Evolutionary conservation across 2,888 invertebrate genomes (phyloP), one percentile per base, ranked within the genome.

Genomic region (Therioaphis trifolii): DNA sequence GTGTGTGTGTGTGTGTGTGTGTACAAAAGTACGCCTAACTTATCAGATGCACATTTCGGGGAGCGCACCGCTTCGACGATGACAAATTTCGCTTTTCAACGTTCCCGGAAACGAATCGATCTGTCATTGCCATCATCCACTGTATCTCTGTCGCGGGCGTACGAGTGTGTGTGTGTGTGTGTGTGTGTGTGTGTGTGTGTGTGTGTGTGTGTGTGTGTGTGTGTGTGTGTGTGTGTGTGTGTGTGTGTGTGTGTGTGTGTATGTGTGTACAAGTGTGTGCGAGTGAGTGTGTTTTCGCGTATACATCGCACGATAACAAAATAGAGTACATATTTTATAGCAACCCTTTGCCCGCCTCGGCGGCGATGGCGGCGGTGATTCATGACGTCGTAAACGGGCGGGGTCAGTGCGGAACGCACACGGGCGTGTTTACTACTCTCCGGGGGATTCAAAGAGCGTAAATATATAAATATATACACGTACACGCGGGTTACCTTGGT

Each of bases 81-180:
- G 63, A 77, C 43, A 43, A 77, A 77, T 77, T 77, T 77, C 3
- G 29, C 9, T 77, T 21, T 77, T 66, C 46, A 2, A 27, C 15
- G 2, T 52, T 14, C 29, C 35, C 52, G 52, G 52, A 35, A 58
- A 43, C 61, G 15, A 75, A 75, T 40, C 76, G 76, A 46, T 63
- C 29, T 29, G 46, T 77, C 76, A 77, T 63, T 77, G 63, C 63
- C 43, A 46, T 35, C 7, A 27, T 11, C 4, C 29, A n/a, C 12
- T 21, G 12, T 7, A n/a, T n/a, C n/a, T n/a, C 24, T 9, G 24
- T 40, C 69, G n/a, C n/a, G n/a, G n/a, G n/a, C n/a, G n/a, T n/a
- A n/a, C n/a, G 24, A 24, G 24, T 24, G 2, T 11, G 35, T 68
- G 43, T 2, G 14, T 66, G 1, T 7, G 27, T 24, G 15, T 27